phyloP scores from a whole-genome alignment of 2,888 invertebrate genomes.

The Lampropteryx suffumata region DNA sequence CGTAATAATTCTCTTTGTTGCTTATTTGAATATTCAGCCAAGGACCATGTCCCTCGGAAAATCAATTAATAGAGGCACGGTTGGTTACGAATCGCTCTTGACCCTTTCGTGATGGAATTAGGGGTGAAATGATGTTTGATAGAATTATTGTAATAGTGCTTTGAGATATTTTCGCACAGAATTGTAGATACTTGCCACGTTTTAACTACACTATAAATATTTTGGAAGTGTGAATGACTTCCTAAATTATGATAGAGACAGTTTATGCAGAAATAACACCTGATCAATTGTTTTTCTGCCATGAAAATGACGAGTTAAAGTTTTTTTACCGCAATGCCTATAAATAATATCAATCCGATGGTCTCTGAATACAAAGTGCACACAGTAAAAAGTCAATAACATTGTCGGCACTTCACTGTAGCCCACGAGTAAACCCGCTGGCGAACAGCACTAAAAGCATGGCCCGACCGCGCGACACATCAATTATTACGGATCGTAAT shows the following conservation, averaged over 20 bases:
- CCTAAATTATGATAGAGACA: too few relatives aligned
- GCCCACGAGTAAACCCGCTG: slow-evolving; percentile 10
- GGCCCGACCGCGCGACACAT: slow-evolving; percentile 48
- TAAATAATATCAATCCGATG: too few relatives aligned
- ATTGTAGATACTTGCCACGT: too few relatives aligned
- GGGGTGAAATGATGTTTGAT: slow-evolving; percentile 42
- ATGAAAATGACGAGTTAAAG: too few relatives aligned
- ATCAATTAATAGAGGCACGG: slow-evolving; percentile 69
- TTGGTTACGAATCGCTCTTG: slow-evolving; percentile 61
- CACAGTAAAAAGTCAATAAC: slow-evolving; percentile 12
- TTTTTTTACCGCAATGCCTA: too few relatives aligned
- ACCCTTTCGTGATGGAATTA: slow-evolving; percentile 62
- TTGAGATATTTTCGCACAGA: neutral
- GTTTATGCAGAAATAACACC: too few relatives aligned
- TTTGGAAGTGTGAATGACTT: too few relatives aligned
- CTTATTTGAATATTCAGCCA: slow-evolving; percentile 34
- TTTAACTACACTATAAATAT: too few relatives aligned
- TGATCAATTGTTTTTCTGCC: too few relatives aligned
- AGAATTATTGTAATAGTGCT: slow-evolving; percentile 8
- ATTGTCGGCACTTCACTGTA: slow-evolving; percentile 4
- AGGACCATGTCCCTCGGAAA: slow-evolving; percentile 41
- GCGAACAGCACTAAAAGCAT: slow-evolving; percentile 35
- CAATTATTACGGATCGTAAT: slow-evolving; percentile 77
- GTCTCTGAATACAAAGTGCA: slow-evolving; percentile 1
- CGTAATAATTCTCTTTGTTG: slow-evolving; percentile 60